A percentile compares a stretch with the other conserved stretches of the same genome.
Evolutionary conservation across 2,113 vertebrate species (phyloP).

Genomic region (Aepyceros melampus): DNA sequence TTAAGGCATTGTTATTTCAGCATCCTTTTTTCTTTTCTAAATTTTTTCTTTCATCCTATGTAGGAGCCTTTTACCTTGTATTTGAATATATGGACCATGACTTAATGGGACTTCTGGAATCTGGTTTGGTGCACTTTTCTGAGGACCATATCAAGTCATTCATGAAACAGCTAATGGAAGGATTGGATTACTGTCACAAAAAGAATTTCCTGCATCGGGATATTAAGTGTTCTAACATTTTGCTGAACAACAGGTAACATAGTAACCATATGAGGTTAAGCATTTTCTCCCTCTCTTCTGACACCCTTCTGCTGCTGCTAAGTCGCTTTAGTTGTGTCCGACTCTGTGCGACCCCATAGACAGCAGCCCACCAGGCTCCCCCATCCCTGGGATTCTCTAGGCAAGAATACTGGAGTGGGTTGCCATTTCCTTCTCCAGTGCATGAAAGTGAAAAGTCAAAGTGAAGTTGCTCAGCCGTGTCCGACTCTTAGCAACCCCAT

Average conservation of each 20-base stretch:
- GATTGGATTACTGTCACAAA: conserved; percentile 98
- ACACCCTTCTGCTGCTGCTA: background rate
- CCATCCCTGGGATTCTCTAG: too few relatives aligned
- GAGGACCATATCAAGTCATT: conserved; percentile 98
- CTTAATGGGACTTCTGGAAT: conserved; percentile 98
- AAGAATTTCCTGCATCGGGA: conserved; percentile 99
- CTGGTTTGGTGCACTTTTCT: conserved; percentile 97
- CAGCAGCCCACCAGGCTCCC: too few relatives aligned
- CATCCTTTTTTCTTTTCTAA: background rate
- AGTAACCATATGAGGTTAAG: background rate
- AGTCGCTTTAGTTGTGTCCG: too few relatives aligned
- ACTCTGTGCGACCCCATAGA: too few relatives aligned
- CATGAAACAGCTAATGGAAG: conserved; percentile 99
- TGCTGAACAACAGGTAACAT: conserved; percentile 95
- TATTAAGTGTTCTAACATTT: conserved; percentile 99
- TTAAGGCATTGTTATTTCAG: conserved; percentile 7
- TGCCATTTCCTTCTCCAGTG: too few relatives aligned
- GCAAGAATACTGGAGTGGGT: too few relatives aligned
- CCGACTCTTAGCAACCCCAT: too few relatives aligned
- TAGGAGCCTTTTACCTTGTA: conserved; percentile 97
- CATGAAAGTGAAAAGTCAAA: too few relatives aligned
- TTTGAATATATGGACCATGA: conserved; percentile 99
- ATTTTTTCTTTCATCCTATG: background rate
- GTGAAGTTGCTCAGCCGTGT: too few relatives aligned
- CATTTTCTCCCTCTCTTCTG: background rate